Conservation (phyloP, 2,888 invertebrate genomes). For the Camptogramma bilineatum region DNA sequence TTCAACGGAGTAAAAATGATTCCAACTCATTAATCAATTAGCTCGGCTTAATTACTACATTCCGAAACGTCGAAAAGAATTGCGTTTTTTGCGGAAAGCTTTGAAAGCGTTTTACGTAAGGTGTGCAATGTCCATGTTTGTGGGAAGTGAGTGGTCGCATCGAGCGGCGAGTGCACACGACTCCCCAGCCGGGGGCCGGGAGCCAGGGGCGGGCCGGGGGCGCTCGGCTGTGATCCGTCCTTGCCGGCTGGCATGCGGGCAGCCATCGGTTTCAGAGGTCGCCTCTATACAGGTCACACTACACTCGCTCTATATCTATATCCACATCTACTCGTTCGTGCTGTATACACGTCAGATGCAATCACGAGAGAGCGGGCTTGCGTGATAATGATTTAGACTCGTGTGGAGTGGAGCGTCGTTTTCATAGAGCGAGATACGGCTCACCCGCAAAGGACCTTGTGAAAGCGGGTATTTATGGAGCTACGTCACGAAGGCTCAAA, state of each 20-base stretch:
- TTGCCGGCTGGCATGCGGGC: slow-evolving; percentile 41
- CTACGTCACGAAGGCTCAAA: slow-evolving; percentile 28
- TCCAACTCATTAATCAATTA: slow-evolving; percentile 33
- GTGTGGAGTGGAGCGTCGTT: slow-evolving; percentile 32
- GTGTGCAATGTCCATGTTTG: slow-evolving; percentile 28
- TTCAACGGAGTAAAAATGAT: slow-evolving; percentile 32
- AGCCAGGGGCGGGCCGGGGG: not conserved
- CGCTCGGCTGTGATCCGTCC: slow-evolving; percentile 27
- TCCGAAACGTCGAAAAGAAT: slow-evolving; percentile 24
- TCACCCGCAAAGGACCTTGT: slow-evolving; percentile 30
- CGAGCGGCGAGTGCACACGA: slow-evolving; percentile 22
- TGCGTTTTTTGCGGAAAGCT: slow-evolving; percentile 24
- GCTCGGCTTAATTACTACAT: slow-evolving; percentile 28
- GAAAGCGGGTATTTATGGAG: slow-evolving; percentile 28
- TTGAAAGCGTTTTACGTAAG: slow-evolving; percentile 20
- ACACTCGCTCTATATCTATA: slow-evolving; percentile 24
- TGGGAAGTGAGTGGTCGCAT: slow-evolving; percentile 23
- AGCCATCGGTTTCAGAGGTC: slow-evolving; percentile 43
- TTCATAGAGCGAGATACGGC: slow-evolving; percentile 24
- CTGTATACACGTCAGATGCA: slow-evolving; percentile 36
- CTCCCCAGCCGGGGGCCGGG: slow-evolving; percentile 1
- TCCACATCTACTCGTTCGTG: slow-evolving; percentile 29
- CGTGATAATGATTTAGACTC: slow-evolving; percentile 36
- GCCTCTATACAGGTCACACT: slow-evolving; percentile 35
- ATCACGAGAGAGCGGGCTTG: slow-evolving; percentile 36